Conservation (phyloP, 2,888 invertebrate species). For the Aphrophora alni region DNA sequence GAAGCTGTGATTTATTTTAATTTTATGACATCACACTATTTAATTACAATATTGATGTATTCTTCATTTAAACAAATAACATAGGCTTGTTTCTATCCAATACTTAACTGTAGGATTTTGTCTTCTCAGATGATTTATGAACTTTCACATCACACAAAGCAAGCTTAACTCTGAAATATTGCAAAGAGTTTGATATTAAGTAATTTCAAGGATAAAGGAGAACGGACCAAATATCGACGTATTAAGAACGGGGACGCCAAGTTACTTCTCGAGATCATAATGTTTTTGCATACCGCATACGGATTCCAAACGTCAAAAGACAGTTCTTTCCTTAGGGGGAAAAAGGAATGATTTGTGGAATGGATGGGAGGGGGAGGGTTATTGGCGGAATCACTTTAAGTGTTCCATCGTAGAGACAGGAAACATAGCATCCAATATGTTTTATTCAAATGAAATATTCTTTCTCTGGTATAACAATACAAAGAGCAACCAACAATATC, state of each 20-base stretch:
- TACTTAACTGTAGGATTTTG: too few species aligned
- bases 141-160: too few species aligned
- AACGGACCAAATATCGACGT: neutral
- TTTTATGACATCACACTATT: too few species aligned
- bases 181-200: neutral
- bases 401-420: constrained; percentile 32
- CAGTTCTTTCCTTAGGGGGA: constrained; percentile 35
- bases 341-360: constrained; percentile 33
- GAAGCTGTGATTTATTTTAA: too few species aligned
- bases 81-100: too few species aligned
- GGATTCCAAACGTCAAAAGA: constrained; percentile 41
- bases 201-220: neutral
- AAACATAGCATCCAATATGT: constrained; percentile 41
- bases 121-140: too few species aligned
- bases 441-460: constrained; percentile 43
- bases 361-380: constrained; percentile 19
- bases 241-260: neutral
- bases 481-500: neutral
- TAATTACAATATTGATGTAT: too few species aligned
- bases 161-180: too few species aligned
- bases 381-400: constrained; percentile 42
- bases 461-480: constrained; percentile 32
- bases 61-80: too few species aligned
- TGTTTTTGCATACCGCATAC: constrained; percentile 40
- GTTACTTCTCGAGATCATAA: constrained; percentile 16